Conservation (phyloP, 2,888 invertebrate species). For the Ceramica pisi region DNA sequence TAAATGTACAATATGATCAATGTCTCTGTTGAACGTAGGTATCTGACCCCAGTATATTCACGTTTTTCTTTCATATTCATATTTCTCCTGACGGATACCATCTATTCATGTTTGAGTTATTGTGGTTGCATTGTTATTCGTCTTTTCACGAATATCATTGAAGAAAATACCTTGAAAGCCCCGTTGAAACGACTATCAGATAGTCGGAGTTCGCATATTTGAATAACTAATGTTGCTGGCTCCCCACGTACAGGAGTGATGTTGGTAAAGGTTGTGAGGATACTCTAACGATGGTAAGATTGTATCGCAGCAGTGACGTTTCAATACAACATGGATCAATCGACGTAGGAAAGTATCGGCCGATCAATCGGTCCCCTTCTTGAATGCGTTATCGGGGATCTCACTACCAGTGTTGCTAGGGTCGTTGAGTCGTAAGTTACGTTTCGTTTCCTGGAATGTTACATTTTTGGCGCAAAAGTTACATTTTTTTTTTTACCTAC, state of each 20-base stretch:
- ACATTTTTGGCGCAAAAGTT: too few species aligned
- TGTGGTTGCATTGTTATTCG: conserved; percentile 79
- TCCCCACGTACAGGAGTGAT: conserved; percentile 75
- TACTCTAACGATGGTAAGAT: conserved; percentile 86
- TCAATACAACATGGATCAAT: conserved; percentile 88
- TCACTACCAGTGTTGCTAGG: too few species aligned
- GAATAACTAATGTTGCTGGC: conserved; percentile 84
- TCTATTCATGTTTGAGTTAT: conserved; percentile 72
- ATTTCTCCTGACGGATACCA: conserved; percentile 72
- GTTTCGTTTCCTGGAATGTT: too few species aligned
- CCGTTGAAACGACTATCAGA: conserved; percentile 81
- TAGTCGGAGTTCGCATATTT: conserved; percentile 84
- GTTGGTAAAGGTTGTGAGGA: conserved; percentile 75
- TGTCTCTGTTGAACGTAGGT: conserved; percentile 69
- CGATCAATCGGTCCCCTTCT: conserved; percentile 74
- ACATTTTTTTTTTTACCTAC: too few species aligned
- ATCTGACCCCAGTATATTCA: conserved; percentile 67
- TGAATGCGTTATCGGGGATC: conserved; percentile 73
- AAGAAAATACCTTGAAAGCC: conserved; percentile 77
- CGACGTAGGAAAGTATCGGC: conserved; percentile 77
- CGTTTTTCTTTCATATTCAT: conserved; percentile 71
- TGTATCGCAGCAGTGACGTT: conserved; percentile 86
- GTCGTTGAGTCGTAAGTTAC: too few species aligned
- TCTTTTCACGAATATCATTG: conserved; percentile 78
- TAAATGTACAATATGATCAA: conserved; percentile 78